These are phyloP conservation scores for Desmodus rotundus DNA, from an alignment of 2,113 vertebrate species.

Conservation along the genomic window DNA sequence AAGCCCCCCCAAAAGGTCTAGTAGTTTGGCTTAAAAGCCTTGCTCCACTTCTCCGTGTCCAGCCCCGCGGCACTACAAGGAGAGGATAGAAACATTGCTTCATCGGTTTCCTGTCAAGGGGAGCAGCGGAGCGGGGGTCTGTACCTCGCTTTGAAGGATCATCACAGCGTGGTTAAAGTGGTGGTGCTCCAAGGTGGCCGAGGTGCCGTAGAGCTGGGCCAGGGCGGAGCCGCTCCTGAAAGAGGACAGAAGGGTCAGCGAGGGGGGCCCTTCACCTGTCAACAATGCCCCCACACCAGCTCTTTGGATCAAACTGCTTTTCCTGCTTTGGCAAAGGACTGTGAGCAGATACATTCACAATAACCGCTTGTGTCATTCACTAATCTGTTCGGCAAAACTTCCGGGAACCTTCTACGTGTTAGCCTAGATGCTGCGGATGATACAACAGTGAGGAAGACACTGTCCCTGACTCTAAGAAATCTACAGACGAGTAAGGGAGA, in stretches of 20 bases:
- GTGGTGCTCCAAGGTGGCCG: constrained; percentile 97
- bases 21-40: not conserved
- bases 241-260: constrained; percentile 44
- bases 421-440: not conserved
- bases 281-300: rapidly evolving
- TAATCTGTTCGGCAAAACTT: not conserved
- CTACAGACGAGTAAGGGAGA: not conserved
- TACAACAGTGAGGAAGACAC: not conserved
- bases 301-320: not conserved
- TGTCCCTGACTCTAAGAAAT: not conserved
- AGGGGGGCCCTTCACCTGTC: not conserved
- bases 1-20: not conserved
- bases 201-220: constrained; percentile 97
- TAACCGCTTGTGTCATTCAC: not conserved
- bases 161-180: constrained; percentile 99
- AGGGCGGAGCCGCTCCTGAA: constrained; percentile 96
- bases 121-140: not conserved
- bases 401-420: not conserved
- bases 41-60: not conserved
- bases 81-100: not conserved
- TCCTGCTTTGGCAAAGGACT: not conserved
- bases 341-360: not conserved
- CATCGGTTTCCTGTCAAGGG: not conserved
- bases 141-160: constrained; percentile 99
- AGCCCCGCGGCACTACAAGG: not conserved